Conservation (phyloP, 37 sponge, comb jelly and placozoan genomes). For the Axinella damicornis region DNA sequence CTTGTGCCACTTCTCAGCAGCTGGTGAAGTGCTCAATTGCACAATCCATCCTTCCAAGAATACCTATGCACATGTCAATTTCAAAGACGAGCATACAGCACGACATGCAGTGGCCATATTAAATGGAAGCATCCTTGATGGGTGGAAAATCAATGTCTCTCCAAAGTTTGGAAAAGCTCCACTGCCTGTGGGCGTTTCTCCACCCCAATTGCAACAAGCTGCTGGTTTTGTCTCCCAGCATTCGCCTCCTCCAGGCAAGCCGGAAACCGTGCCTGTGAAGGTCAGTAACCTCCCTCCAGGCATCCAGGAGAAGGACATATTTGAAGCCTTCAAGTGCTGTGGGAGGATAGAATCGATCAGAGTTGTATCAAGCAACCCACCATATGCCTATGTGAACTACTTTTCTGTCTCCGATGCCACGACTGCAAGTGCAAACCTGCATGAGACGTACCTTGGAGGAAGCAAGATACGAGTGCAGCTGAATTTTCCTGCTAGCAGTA, state of each 20-base stretch:
- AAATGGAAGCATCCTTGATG: conserved; percentile 10
- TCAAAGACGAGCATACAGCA: neutral
- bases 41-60: conserved; percentile 7
- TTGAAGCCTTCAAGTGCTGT: too few species aligned
- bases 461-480: too few species aligned
- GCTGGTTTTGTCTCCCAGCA: too few species aligned
- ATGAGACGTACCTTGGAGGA: too few species aligned
- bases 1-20: neutral
- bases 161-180: neutral
- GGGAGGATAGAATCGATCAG: too few species aligned
- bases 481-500: too few species aligned
- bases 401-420: too few species aligned
- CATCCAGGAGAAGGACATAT: neutral
- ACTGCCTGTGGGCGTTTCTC: neutral
- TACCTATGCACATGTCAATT: conserved; percentile 31
- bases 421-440: too few species aligned
- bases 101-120: conserved; percentile 23
- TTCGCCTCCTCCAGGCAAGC: too few species aligned
- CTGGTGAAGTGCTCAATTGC: conserved; percentile 24
- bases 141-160: conserved; percentile 15
- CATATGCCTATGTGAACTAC: too few species aligned
- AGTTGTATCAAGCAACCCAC: too few species aligned
- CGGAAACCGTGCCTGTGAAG: neutral
- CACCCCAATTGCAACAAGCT: neutral
- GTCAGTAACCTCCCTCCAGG: neutral